Base-by-base conservation (phyloP, 2,113 vertebrate genomes). In the crab-eating macaque (Macaca fascicularis) region DNA sequence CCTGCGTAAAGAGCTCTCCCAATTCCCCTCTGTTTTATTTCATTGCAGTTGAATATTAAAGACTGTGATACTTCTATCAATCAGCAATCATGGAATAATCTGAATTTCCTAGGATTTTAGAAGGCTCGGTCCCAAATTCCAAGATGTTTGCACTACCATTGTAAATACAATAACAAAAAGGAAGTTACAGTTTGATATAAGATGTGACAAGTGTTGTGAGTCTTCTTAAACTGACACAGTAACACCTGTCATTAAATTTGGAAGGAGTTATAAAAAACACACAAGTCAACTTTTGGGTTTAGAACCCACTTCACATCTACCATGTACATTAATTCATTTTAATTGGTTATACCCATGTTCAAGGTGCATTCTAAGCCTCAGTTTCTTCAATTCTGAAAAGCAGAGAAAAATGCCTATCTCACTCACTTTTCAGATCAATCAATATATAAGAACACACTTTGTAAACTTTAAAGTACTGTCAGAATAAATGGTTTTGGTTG, bases 41-140 rank as follows among this genome's bases (percentile, higher is more conserved):
- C 81, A 72, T 91, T 64, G 22, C 11, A 72, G 20, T 35, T 84
- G 43, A 88, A 84, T n/a, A n/a, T 95, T 59, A 84, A 94, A 90
- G 30, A 70, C 27, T 7, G 13, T 30, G 17, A 0, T 25, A n/a
- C 19, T 78, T 79, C 32, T 88, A 12, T 76, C 40, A 64, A 19
- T 57, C 48, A 91, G 1, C 8, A 2, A 50, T 67, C 25, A 72
- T 3, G 1, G 8, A 2, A n/a, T 69, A 74, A 32, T 50, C 40
- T 85, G 86, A 59, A 50, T 79, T 9, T 50, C 19, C 5, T n/a
- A 72, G 6, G 50, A 78, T 79, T 70, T 95, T 76, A 81, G 35
- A 90, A 27, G 9, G 0, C 3, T 64, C 6, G 25, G 25, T 86
- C 61, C 64, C 79, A 82, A 74, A 87, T 83, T 78, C 32, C 22